phyloP scores from a whole-genome alignment of 2,797 vertebrate species.

The Gambelia wislizenii region DNA sequence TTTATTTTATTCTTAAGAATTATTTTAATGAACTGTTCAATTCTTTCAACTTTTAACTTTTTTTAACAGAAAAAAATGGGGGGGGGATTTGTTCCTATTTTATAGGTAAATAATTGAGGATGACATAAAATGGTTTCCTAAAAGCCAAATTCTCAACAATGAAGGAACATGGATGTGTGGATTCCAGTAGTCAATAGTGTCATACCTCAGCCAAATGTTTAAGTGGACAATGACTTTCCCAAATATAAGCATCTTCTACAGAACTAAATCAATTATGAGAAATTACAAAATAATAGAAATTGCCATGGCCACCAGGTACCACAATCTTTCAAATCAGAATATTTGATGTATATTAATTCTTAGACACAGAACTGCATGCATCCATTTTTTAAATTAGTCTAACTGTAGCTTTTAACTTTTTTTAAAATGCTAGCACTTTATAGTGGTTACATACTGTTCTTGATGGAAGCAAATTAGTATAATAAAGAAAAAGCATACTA shows the following conservation, averaged over 20 bases:
- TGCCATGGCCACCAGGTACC: background rate
- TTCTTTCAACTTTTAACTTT: too few species aligned
- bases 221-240: background rate
- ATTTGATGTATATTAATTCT: background rate
- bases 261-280: background rate
- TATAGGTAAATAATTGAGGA: background rate
- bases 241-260: background rate
- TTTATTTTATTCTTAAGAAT: too few species aligned
- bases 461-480: slow-evolving; percentile 22
- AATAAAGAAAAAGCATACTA: slow-evolving; percentile 32
- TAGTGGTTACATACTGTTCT: background rate
- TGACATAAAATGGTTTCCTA: background rate
- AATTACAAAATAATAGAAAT: background rate
- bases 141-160: background rate
- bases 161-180: background rate
- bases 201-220: background rate
- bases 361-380: background rate
- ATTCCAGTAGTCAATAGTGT: background rate
- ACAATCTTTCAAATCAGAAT: background rate
- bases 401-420: background rate
- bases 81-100: too few species aligned
- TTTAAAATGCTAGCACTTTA: background rate
- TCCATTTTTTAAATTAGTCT: background rate
- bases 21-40: too few species aligned
- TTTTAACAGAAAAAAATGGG: too few species aligned